Evolutionary conservation across 2,888 invertebrate species (phyloP).

Genomic region (Catotricha subobsoleta): DNA sequence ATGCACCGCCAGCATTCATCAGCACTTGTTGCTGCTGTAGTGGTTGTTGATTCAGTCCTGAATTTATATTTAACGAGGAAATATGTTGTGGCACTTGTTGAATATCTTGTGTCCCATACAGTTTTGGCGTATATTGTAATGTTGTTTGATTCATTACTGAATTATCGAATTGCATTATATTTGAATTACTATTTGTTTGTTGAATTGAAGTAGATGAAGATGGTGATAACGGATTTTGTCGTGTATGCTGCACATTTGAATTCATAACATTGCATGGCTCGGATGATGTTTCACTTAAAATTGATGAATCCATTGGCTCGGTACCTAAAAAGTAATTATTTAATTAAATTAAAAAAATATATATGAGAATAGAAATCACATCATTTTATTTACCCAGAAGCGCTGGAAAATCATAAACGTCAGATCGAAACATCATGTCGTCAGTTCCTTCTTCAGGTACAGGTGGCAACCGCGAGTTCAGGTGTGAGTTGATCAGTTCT

Average conservation of each 20-base stretch:
- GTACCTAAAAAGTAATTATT: slow-evolving; percentile 1
- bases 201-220: too few species aligned
- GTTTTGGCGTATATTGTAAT: too few species aligned
- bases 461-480: slow-evolving; percentile 36
- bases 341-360: background rate
- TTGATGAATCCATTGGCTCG: background rate
- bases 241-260: background rate
- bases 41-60: slow-evolving; percentile 4
- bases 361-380: background rate
- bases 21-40: slow-evolving; percentile 4
- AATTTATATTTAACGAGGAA: slow-evolving; percentile 5
- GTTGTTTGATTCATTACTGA: too few species aligned
- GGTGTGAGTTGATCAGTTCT: slow-evolving; percentile 15
- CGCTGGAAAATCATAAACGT: slow-evolving; percentile 20
- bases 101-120: too few species aligned
- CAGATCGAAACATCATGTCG: slow-evolving; percentile 33
- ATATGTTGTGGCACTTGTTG: too few species aligned
- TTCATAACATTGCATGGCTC: too few species aligned
- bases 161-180: background rate
- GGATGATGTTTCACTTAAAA: background rate
- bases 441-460: slow-evolving; percentile 43
- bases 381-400: slow-evolving; percentile 17
- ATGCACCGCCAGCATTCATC: too few species aligned
- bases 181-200: background rate
- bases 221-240: too few species aligned